Conservation (phyloP, 2,888 invertebrate genomes). For the Diplazon laetatorius region DNA sequence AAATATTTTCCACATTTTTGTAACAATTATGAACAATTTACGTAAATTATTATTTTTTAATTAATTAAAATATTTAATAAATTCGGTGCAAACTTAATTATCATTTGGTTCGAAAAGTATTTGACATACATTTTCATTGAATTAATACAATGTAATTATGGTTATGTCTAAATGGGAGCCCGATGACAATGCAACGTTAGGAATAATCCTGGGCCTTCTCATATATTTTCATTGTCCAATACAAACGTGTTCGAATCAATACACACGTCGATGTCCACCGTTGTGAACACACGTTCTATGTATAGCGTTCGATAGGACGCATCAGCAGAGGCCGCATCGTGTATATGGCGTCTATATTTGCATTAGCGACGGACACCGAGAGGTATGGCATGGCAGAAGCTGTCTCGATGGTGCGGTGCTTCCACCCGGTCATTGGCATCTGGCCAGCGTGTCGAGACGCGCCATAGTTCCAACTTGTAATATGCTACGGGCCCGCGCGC, state of each 20-base stretch:
- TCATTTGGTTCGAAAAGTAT: too few species aligned
- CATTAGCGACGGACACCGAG: constrained; percentile 51
- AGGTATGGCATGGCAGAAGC: constrained; percentile 9
- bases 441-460: constrained; percentile 63
- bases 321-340: constrained; percentile 38
- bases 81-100: too few species aligned
- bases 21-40: too few species aligned
- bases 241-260: not conserved
- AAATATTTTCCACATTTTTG: too few species aligned
- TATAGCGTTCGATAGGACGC: constrained; percentile 48
- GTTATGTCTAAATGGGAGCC: too few species aligned
- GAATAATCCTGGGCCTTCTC: not conserved
- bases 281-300: constrained; percentile 54
- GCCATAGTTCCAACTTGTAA: constrained; percentile 54
- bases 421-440: constrained; percentile 64
- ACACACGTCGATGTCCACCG: constrained; percentile 17
- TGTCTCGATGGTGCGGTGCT: constrained; percentile 47
- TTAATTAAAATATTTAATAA: too few species aligned
- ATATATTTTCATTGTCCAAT: not conserved
- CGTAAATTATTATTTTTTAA: too few species aligned
- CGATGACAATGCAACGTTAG: too few species aligned
- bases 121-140: too few species aligned
- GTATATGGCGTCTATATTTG: constrained; percentile 51
- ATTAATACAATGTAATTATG: too few species aligned
- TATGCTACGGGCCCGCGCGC: constrained; percentile 41